Evolutionary conservation across 1,140 invertebrate species (phyloP).

Genomic region (Trigoniulus corallinus): DNA sequence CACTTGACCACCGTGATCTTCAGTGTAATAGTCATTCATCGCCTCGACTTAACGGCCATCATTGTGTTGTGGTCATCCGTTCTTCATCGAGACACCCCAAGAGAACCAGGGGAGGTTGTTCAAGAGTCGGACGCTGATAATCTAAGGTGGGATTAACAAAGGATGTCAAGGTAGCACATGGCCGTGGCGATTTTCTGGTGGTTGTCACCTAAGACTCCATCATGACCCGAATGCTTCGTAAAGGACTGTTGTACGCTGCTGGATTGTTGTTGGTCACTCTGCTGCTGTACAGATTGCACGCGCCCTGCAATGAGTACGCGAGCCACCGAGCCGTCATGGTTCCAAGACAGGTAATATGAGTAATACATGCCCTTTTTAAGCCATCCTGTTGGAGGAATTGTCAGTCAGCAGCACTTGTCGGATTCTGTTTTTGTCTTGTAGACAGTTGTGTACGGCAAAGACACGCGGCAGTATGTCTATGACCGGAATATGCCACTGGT

Average conservation of each 20-base stretch:
- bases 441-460: neutral
- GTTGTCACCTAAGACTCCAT: neutral
- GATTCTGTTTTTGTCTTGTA: neutral
- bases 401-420: no score
- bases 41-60: no score
- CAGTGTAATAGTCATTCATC: no score
- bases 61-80: no score
- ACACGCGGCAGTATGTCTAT: constrained; percentile 27
- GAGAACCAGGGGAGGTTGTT: no score
- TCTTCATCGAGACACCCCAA: no score
- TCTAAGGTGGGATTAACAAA: no score
- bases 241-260: neutral
- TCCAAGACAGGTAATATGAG: neutral
- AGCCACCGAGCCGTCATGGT: neutral
- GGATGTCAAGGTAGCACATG: no score
- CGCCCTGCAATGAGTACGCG: neutral
- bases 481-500: constrained; percentile 79
- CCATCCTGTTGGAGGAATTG: no score
- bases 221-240: neutral
- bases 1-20: no score
- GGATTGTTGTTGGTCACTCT: neutral
- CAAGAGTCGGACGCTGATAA: no score
- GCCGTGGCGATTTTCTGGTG: no score
- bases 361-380: neutral
- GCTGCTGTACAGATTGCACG: neutral